Evolutionary conservation across 2,113 vertebrate species (phyloP).

Genomic region (Notarius lentiginosus): DNA sequence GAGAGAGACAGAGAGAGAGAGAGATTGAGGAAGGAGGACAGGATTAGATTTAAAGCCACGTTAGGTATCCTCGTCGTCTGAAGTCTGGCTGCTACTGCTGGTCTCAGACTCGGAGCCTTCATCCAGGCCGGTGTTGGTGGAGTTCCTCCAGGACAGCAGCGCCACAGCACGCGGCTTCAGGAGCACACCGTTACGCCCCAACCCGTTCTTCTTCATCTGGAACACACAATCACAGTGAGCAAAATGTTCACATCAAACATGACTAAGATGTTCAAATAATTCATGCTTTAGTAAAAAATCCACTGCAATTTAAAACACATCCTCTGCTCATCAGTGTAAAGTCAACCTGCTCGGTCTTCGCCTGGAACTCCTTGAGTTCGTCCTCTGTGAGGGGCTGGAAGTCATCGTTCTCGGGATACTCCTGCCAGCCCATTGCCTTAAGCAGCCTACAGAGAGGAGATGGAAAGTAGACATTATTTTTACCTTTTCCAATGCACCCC

Average conservation of each 20-base stretch:
- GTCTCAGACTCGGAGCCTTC: constrained; percentile 93
- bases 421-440: constrained; percentile 99
- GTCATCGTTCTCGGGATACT: constrained; percentile 98
- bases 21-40: constrained; percentile 58
- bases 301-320: neutral
- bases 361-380: constrained; percentile 95
- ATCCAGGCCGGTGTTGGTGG: constrained; percentile 82
- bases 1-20: constrained; percentile 49
- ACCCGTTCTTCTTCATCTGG: constrained; percentile 92
- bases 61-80: constrained; percentile 95
- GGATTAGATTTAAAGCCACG: constrained; percentile 67
- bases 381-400: constrained; percentile 97
- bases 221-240: constrained; percentile 19
- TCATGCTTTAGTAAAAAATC: neutral
- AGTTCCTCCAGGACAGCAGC: constrained; percentile 91
- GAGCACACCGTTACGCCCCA: constrained; percentile 88
- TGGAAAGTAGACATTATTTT: neutral
- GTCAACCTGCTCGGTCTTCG: constrained; percentile 93
- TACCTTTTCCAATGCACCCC: neutral
- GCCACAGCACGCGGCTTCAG: constrained; percentile 79
- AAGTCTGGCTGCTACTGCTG: constrained; percentile 92
- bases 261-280: neutral
- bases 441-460: constrained; percentile 78
- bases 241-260: neutral
- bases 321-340: neutral